These are phyloP conservation scores for Pyrochroa serraticornis DNA, from an alignment of 2,888 invertebrate genomes.

Conservation along the genomic window DNA sequence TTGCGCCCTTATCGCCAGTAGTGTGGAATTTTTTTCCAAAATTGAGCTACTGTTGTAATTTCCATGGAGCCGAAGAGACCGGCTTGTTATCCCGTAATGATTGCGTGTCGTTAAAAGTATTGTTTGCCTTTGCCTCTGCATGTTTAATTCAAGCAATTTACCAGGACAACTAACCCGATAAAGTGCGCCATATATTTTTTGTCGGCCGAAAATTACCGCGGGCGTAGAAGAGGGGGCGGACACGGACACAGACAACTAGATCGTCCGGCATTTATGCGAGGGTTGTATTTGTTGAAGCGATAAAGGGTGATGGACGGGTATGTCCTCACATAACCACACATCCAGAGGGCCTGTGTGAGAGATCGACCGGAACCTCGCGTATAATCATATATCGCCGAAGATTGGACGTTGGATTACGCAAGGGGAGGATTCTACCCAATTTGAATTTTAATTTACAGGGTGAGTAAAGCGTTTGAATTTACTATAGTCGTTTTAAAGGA, in stretches of 20 bases:
- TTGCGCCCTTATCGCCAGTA: too few relatives aligned
- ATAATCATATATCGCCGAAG: slow-evolving; percentile 60
- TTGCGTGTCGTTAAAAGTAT: too few relatives aligned
- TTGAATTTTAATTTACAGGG: slow-evolving; percentile 60
- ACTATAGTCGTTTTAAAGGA: slow-evolving; percentile 45
- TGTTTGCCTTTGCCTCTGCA: too few relatives aligned
- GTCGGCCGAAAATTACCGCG: too few relatives aligned
- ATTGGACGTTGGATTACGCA: slow-evolving; percentile 57
- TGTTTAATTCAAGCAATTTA: too few relatives aligned
- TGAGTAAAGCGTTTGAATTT: slow-evolving; percentile 54
- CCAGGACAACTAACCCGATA: too few relatives aligned
- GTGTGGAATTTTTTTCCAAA: too few relatives aligned
- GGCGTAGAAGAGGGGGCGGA: slow-evolving; percentile 13
- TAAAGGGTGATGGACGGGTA: slow-evolving; percentile 60
- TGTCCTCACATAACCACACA: slow-evolving; percentile 60
- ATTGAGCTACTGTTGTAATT: too few relatives aligned
- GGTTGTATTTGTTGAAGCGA: slow-evolving; percentile 59
- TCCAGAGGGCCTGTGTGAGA: slow-evolving; percentile 43
- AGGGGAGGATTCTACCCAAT: slow-evolving; percentile 53
- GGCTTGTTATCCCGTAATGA: too few relatives aligned
- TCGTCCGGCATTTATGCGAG: slow-evolving; percentile 53
- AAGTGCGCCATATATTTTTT: too few relatives aligned
- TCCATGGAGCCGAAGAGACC: too few relatives aligned
- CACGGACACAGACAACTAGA: slow-evolving; percentile 46
- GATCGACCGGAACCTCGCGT: slow-evolving; percentile 57